These are phyloP conservation scores for Crossaster papposus DNA, from an alignment of 53 echinoderm and acorn worm genomes.

Conservation along the genomic window DNA sequence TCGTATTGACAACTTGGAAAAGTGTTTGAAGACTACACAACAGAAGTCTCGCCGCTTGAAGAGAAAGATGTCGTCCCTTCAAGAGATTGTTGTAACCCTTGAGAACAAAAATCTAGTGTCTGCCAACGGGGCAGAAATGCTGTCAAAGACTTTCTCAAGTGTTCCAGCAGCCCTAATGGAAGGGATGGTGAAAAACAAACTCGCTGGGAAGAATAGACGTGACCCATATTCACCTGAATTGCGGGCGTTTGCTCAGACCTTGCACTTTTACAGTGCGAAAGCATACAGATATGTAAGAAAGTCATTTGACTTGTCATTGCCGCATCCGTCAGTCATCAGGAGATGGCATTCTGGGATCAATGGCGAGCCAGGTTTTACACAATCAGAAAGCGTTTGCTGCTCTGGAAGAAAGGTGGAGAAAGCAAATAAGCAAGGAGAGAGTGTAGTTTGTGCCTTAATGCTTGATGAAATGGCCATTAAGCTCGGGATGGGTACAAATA, in stretches of 20 bases:
- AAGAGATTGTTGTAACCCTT: constrained; percentile 15
- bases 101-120: constrained; percentile 45
- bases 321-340: constrained; percentile 49
- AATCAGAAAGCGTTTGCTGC: constrained; percentile 52
- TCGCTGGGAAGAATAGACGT: background rate
- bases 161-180: constrained; percentile 52
- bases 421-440: constrained; percentile 5
- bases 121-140: constrained; percentile 13
- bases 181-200: constrained; percentile 42
- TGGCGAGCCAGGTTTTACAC: constrained; percentile 66
- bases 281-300: constrained; percentile 69
- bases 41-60: constrained; percentile 52
- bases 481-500: constrained; percentile 47
- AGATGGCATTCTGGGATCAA: constrained; percentile 64
- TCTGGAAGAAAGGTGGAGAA: constrained; percentile 40
- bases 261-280: constrained; percentile 71
- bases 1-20: background rate
- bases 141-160: constrained; percentile 35
- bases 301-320: constrained; percentile 61
- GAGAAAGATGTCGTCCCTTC: constrained; percentile 58
- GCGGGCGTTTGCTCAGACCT: constrained; percentile 70
- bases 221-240: constrained; percentile 48
- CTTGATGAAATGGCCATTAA: constrained; percentile 75
- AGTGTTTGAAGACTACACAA: constrained; percentile 26
- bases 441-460: constrained; percentile 65